Base-by-base conservation (phyloP, 2,797 vertebrate species). In the Danio tinwini region DNA sequence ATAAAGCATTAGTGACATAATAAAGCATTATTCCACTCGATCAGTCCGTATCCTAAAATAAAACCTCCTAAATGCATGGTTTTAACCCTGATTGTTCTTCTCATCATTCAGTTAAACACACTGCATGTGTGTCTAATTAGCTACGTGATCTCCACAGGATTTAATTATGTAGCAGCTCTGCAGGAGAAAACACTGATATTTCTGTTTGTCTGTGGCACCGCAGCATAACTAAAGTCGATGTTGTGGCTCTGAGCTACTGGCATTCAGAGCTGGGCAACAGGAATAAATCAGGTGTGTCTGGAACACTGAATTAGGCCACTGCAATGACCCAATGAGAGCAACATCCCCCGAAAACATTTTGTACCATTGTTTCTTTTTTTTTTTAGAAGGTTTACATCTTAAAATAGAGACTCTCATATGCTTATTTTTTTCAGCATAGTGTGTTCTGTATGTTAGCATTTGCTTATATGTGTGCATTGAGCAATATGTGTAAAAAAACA, bases 51-150 rank as follows among this genome's bases (percentile, higher is more conserved):
- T 14, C 16, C 10, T 37, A 40, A 50, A 69, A 39, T 56, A 9
- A 69, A 40, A 39, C n/a, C 55, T 16, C 42, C 17, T 40, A 52
- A 71, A 55, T 58, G 52, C 21, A 55, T 14, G 39, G 39, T 72
- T 72, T 78, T n/a, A 53, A 64, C 74, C 45, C 67, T 49, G 19
- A 70, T 76, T 77, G 47, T 77, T 78, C 40, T n/a, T 62, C 44
- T 59, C 62, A 74, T 78, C 56, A 74, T 78, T 82, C 69, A 65
- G 70, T 49, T 74, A 52, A 78, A 56, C 81, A 67, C 77, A 64
- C 77, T 64, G 77, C 39, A 72, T 72, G 68, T 79, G 68, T 79
- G 40, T 78, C 62, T 78, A 78, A 79, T 82, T 69, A 73, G 59
- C 64, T 80, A 37, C 69, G 83, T 58, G 59, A 52, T 70, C 71